Conservation (phyloP, 1,140 invertebrate genomes). For the Drosophila kurseongensis region DNA sequence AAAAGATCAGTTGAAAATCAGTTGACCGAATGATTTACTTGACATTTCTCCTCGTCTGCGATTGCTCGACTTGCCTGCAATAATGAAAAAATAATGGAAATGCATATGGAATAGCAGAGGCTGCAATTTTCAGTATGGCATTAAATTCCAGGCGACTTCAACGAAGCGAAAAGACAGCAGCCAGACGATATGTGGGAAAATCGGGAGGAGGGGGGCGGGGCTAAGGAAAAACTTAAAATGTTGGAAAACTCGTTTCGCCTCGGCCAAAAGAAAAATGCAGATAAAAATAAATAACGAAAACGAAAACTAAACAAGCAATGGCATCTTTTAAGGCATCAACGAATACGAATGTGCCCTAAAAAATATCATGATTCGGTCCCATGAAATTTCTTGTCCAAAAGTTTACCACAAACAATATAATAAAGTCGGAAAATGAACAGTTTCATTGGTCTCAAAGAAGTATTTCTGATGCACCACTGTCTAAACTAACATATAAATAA, state of each 20-base stretch:
- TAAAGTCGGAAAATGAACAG: too few species aligned
- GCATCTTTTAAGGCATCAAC: background rate
- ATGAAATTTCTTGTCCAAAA: too few species aligned
- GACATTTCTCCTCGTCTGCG: conserved; percentile 37
- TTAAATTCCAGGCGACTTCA: conserved; percentile 36
- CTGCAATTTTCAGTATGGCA: conserved; percentile 36
- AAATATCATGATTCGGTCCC: too few species aligned
- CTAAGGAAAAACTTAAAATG: conserved; percentile 46
- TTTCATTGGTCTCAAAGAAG: too few species aligned
- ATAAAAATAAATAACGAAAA: conserved; percentile 76
- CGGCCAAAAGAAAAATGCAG: conserved; percentile 63
- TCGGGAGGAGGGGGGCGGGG: conserved; percentile 3
- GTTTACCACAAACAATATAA: too few species aligned
- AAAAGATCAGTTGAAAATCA: conserved; percentile 40
- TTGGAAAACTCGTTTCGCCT: conserved; percentile 68
- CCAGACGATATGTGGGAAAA: conserved; percentile 14
- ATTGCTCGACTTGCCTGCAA: conserved; percentile 10
- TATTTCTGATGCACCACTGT: too few species aligned
- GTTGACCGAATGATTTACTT: conserved; percentile 65
- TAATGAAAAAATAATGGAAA: conserved; percentile 47
- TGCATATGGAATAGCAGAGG: conserved; percentile 39
- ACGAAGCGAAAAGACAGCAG: conserved; percentile 25
- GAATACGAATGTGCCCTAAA: conserved; percentile 4
- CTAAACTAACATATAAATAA: too few species aligned
- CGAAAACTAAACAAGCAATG: conserved; percentile 51